A percentile compares a stretch with the other conserved stretches of the same genome.
Evolutionary conservation across 2,113 vertebrate genomes (phyloP).

Genomic region (Aviceda subcristata): DNA sequence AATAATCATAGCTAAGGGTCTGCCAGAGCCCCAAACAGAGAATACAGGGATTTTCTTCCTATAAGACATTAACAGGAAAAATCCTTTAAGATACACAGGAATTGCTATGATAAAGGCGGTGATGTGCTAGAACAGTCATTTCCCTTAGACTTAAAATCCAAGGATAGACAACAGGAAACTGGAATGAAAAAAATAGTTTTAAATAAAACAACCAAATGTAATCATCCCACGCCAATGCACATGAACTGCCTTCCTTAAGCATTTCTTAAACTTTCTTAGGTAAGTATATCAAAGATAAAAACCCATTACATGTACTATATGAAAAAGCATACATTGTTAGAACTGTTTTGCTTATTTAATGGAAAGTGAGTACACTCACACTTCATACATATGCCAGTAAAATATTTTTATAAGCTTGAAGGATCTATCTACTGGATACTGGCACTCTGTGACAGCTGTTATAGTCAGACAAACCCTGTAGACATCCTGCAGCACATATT

Average conservation of each 20-base stretch:
- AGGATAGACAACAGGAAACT: neutral
- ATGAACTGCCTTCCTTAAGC: neutral
- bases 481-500: neutral
- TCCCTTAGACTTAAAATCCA: neutral
- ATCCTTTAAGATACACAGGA: neutral
- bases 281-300: neutral
- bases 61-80: neutral
- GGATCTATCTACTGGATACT: neutral
- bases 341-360: neutral
- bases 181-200: neutral
- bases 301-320: neutral
- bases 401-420: neutral
- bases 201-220: neutral
- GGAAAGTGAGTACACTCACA: neutral
- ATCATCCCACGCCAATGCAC: neutral
- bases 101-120: neutral
- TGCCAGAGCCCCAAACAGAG: neutral
- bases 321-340: neutral
- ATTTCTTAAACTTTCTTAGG: neutral
- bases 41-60: neutral
- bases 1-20: neutral
- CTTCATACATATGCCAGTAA: neutral
- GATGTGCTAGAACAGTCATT: neutral
- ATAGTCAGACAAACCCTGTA: neutral
- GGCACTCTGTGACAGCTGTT: neutral